Conservation (phyloP, 2,888 invertebrate genomes). For the Vannuccia rotundouncinata region DNA sequence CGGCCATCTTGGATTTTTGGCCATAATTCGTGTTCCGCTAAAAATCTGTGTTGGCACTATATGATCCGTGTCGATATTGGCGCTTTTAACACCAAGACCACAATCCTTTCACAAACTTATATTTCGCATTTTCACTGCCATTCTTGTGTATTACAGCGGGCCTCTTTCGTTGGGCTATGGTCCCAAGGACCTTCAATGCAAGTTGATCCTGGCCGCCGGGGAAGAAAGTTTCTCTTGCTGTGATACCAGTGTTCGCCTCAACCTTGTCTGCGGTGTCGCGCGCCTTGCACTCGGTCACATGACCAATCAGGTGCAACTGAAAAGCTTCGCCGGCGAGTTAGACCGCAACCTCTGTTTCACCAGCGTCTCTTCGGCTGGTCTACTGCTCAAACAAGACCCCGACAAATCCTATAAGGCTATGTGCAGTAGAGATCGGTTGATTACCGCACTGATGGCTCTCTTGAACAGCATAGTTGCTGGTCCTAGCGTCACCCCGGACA, state of each 20-base stretch:
- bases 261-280: background rate
- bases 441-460: constrained; percentile 11
- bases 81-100: no score
- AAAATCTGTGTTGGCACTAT: no score
- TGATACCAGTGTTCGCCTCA: background rate
- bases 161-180: constrained; percentile 2
- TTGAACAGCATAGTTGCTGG: background rate
- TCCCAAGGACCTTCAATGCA: background rate
- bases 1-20: no score
- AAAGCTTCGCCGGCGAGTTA: background rate
- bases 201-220: background rate
- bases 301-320: background rate
- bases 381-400: background rate
- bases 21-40: no score
- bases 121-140: no score
- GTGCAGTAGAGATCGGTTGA: background rate
- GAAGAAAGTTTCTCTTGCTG: background rate
- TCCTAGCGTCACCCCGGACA: background rate
- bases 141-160: background rate
- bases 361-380: background rate
- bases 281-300: background rate
- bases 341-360: background rate
- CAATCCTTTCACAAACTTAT: no score
- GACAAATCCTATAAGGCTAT: background rate
- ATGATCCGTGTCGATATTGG: no score